Evolutionary conservation across 1,140 invertebrate genomes (phyloP), one percentile per base, ranked within the genome.

Genomic region (Paraescarpia echinospica): DNA sequence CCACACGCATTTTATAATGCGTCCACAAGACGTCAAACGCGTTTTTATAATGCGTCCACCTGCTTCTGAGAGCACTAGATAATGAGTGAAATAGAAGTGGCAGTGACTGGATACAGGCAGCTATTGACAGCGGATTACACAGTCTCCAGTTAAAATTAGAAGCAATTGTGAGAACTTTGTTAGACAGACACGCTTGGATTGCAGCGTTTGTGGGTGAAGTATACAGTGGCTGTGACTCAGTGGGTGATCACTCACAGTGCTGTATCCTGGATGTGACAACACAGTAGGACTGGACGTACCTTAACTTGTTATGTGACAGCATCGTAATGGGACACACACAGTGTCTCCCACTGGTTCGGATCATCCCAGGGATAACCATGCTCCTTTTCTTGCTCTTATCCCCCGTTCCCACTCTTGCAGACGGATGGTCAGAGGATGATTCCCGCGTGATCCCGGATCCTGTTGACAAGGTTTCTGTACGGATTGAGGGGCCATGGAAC

Each of bases 401-500:
- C 59, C 27, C 90, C 4, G n/a, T 22, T 90, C 35, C 35, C 34
- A 33, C 51, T 33, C 35, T 59, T 34, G 91, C 41, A 35, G 89
- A 91, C 88, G 92, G 90, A 51, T 59, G 93, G 48, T 89, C 92
- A 48, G 59, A 92, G 51, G 34, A 93, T 12, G 34, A 33, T 77
- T 31, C 48, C 27, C 91, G 96, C 22, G 98, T 98, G 0, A 97
- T 97, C 34, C 98, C 98, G 0, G 96, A 97, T 90, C 94, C 97
- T 0, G 97, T 99, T 1, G 95, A 97, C 14, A 93, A 96, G 6
- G 96, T 96, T 1, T 97, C 97, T 0, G 97, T 98, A 77, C 95
- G 95, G 92, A 97, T 98, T 1, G 95, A 96, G 8, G 98, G 98
- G 0, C 97, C 96, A 8, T 98, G 97, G 97, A 96, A 98, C 88